Percentiles rank a stretch among this genome's conserved stretches.
These are phyloP conservation scores for Apodemus speciosus DNA, from an alignment of 2,113 vertebrate species.

Conservation along the genomic window DNA sequence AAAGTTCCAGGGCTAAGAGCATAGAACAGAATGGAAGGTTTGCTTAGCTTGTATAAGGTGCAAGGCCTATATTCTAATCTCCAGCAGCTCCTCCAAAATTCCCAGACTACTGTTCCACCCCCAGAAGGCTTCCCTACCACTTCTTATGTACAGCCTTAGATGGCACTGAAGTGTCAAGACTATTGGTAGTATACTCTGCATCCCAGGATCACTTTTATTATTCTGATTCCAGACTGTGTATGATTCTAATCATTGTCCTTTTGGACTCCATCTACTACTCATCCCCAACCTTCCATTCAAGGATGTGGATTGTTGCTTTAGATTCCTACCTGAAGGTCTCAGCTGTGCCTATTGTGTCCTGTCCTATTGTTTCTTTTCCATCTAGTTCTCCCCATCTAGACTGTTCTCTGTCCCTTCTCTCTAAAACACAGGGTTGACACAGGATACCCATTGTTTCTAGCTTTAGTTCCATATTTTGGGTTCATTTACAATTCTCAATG, in stretches of 20 bases:
- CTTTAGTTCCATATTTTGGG: neutral
- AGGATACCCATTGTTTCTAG: neutral
- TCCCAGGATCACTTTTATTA: neutral
- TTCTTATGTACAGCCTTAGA: neutral
- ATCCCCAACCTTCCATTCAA: neutral
- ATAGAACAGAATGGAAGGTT: neutral
- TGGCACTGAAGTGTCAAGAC: neutral
- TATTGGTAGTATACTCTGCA: neutral
- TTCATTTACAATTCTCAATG: neutral
- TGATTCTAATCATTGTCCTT: neutral
- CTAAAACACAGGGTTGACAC: neutral
- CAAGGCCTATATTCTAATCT: neutral
- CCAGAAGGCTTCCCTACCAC: neutral
- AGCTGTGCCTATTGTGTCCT: neutral
- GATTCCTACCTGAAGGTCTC: neutral
- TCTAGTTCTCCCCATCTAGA: neutral
- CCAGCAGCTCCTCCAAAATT: neutral
- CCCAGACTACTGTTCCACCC: neutral
- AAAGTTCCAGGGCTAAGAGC: neutral
- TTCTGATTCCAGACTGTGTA: neutral
- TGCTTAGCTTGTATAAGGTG: neutral
- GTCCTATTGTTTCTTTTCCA: neutral
- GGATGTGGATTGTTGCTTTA: neutral
- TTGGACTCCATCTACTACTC: neutral
- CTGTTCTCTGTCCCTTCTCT: neutral